Evolutionary conservation across 2,888 invertebrate genomes (phyloP).

Genomic region (Taphrorychus bicolor): DNA sequence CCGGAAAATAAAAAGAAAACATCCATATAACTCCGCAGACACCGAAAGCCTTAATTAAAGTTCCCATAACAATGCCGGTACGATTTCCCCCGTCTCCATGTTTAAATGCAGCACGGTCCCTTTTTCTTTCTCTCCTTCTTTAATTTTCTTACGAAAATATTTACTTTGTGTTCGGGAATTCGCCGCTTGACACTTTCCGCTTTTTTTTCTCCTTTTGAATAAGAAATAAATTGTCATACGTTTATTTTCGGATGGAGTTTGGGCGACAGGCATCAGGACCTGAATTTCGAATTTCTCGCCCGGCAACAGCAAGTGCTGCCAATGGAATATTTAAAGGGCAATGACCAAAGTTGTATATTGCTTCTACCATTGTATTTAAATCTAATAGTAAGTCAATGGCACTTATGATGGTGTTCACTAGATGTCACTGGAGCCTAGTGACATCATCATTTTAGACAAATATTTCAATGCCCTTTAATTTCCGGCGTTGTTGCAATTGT

Average conservation of each 20-base stretch:
- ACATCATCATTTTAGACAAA: too few species aligned
- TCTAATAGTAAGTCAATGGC: too few species aligned
- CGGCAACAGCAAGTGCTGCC: not conserved
- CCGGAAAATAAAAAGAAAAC: conserved; percentile 32
- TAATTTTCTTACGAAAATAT: conserved; percentile 34
- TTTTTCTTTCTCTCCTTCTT: conserved; percentile 14
- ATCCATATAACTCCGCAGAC: conserved; percentile 29
- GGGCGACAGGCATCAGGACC: not conserved
- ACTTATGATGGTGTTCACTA: too few species aligned
- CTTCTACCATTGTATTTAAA: too few species aligned
- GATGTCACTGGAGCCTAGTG: too few species aligned
- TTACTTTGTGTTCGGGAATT: conserved; percentile 32
- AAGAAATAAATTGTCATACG: conserved; percentile 34
- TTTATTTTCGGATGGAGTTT: conserved; percentile 27
- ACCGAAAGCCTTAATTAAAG: conserved; percentile 32
- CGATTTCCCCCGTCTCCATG: conserved; percentile 20
- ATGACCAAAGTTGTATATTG: too few species aligned
- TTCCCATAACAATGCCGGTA: conserved; percentile 25
- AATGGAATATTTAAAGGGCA: not conserved
- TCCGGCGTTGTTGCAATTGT: too few species aligned
- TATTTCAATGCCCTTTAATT: too few species aligned
- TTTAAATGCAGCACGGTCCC: conserved; percentile 24
- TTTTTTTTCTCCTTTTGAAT: conserved; percentile 15
- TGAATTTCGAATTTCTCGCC: not conserved
- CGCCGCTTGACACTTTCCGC: conserved; percentile 18